phyloP scores from a whole-genome alignment of 2,888 invertebrate species.

The Proisotoma minuta region DNA sequence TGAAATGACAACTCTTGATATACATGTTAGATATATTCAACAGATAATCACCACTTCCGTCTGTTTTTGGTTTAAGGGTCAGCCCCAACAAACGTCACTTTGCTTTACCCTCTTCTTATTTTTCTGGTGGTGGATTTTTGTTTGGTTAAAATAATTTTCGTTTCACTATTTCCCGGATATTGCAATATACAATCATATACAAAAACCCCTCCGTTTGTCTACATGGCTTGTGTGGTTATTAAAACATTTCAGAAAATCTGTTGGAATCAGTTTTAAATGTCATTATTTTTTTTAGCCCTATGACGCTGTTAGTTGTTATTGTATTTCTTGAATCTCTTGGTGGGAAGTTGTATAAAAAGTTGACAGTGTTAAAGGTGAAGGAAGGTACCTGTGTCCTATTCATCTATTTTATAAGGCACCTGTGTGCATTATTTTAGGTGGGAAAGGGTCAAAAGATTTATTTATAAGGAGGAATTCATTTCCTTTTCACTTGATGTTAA shows the following conservation, averaged over 20 bases:
- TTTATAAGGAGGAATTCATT: not conserved
- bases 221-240: too few relatives aligned
- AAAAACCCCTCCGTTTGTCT: too few relatives aligned
- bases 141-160: conserved; percentile 27
- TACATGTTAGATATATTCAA: too few relatives aligned
- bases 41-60: conserved; percentile 39
- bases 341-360: not conserved
- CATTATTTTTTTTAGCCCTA: not conserved
- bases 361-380: conserved; percentile 11
- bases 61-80: conserved; percentile 34
- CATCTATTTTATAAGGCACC: not conserved
- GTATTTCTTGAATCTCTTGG: not conserved
- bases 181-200: conserved; percentile 39
- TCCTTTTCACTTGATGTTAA: not conserved
- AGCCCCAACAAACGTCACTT: conserved; percentile 24
- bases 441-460: not conserved
- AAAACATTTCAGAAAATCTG: too few relatives aligned
- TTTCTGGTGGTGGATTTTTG: conserved; percentile 16
- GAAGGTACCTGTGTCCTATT: not conserved
- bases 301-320: conserved; percentile 2
- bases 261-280: too few relatives aligned
- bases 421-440: not conserved
- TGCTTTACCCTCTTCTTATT: not conserved
- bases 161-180: conserved; percentile 45
- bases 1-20: too few relatives aligned